These are phyloP conservation scores for Catagonus wagneri DNA, from an alignment of 2,113 vertebrate species.

Conservation along the genomic window DNA sequence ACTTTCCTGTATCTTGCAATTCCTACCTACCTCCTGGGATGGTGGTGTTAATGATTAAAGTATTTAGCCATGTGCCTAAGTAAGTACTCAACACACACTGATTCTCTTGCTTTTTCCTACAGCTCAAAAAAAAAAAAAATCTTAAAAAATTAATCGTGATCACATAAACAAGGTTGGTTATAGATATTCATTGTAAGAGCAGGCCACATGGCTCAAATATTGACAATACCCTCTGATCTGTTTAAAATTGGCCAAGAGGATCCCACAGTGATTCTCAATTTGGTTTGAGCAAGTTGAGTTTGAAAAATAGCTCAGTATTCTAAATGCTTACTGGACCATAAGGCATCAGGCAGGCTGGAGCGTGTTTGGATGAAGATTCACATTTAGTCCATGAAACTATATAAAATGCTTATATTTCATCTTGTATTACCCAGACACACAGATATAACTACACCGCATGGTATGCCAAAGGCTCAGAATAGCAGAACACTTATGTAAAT, in stretches of 20 bases:
- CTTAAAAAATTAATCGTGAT: background rate
- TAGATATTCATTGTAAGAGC: background rate
- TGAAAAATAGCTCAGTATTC: slow-evolving; percentile 14
- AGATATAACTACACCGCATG: slow-evolving; percentile 56
- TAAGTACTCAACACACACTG: background rate
- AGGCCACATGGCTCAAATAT: background rate
- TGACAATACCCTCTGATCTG: background rate
- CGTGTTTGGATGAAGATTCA: slow-evolving; percentile 20
- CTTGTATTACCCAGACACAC: background rate
- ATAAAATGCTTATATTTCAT: slow-evolving; percentile 53
- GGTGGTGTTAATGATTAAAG: background rate
- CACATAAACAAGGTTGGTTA: background rate
- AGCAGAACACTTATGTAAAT: slow-evolving; percentile 66
- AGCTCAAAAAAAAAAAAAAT: slow-evolving; percentile 52
- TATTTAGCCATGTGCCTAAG: background rate
- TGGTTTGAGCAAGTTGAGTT: background rate
- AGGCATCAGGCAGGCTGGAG: background rate
- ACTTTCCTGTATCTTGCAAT: background rate
- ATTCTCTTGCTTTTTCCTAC: background rate
- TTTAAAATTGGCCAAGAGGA: background rate
- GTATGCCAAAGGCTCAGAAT: slow-evolving; percentile 66
- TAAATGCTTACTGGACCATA: background rate
- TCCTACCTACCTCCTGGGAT: background rate
- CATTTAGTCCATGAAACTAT: slow-evolving; percentile 12
- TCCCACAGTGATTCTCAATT: background rate